Conservation (phyloP, 1,140 invertebrate genomes). For the Neotoxoptera formosana region DNA sequence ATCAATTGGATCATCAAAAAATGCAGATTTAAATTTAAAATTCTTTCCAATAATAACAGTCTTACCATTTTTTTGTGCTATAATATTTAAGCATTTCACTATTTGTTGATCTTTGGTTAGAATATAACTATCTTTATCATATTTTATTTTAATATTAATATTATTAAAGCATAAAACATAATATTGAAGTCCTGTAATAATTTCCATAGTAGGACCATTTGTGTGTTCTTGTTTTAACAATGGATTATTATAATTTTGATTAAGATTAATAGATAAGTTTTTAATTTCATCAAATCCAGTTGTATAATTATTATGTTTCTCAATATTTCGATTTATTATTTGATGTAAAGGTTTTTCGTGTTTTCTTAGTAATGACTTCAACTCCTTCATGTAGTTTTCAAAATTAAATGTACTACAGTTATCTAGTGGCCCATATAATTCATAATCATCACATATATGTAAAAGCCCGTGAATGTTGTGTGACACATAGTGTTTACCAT, state of each 20-base stretch:
- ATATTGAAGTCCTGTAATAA: constrained; percentile 15
- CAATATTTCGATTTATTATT: background rate
- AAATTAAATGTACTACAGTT: too few relatives aligned
- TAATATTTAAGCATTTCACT: constrained; percentile 11
- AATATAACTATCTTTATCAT: constrained; percentile 25
- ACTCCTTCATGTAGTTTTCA: too few relatives aligned
- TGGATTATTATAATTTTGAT: background rate
- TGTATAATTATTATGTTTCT: background rate
- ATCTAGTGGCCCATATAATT: too few relatives aligned
- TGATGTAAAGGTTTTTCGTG: background rate
- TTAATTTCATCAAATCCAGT: background rate
- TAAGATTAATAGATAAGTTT: background rate
- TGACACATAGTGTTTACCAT: too few relatives aligned
- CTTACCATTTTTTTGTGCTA: background rate
- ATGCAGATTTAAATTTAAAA: constrained; percentile 9
- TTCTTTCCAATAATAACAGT: background rate
- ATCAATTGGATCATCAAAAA: constrained; percentile 14
- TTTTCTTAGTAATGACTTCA: too few relatives aligned
- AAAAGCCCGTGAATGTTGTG: too few relatives aligned
- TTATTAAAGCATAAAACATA: constrained; percentile 1
- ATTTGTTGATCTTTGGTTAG: constrained; percentile 8
- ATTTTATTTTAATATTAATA: constrained; percentile 1
- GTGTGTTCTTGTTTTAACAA: background rate
- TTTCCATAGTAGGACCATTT: constrained; percentile 7
- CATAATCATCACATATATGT: too few relatives aligned